These are phyloP conservation scores for Brachionus paranguensis DNA, from an alignment of 1,140 invertebrate genomes.

Conservation along the genomic window DNA sequence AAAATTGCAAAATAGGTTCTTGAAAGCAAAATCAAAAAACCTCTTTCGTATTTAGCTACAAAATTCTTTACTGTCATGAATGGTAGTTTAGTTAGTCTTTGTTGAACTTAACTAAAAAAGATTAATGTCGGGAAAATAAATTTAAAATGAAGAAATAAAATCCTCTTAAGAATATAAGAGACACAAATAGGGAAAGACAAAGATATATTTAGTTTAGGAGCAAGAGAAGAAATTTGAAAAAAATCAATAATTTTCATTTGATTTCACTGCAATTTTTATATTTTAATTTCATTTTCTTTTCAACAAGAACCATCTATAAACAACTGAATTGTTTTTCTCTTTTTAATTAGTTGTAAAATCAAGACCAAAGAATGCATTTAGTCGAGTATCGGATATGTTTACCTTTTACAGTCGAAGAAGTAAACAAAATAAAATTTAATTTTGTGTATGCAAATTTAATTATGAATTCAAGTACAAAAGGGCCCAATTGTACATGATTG, in stretches of 20 bases:
- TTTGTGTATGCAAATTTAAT: conserved; percentile 33
- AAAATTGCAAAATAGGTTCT: neutral
- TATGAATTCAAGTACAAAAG: conserved; percentile 68
- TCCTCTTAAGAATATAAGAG: conserved; percentile 23
- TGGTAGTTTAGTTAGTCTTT: neutral
- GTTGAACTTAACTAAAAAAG: neutral
- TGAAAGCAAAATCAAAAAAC: neutral
- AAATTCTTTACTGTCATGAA: neutral
- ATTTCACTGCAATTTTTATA: conserved; percentile 22
- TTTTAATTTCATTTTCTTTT: neutral
- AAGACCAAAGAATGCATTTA: conserved; percentile 60
- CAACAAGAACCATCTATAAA: conserved; percentile 7
- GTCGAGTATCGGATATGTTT: conserved; percentile 86
- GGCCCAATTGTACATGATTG: conserved; percentile 89
- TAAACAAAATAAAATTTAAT: conserved; percentile 50
- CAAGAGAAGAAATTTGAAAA: neutral
- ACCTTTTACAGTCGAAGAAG: conserved; percentile 83
- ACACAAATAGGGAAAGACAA: neutral
- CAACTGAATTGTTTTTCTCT: neutral
- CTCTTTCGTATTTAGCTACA: neutral
- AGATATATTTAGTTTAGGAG: conserved; percentile 6
- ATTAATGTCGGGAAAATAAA: neutral
- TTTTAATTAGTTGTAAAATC: neutral
- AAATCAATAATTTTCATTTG: conserved; percentile 36
- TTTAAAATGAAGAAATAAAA: neutral